Conservation (phyloP, 2,113 vertebrate genomes). For the Barnardius zonarius region DNA sequence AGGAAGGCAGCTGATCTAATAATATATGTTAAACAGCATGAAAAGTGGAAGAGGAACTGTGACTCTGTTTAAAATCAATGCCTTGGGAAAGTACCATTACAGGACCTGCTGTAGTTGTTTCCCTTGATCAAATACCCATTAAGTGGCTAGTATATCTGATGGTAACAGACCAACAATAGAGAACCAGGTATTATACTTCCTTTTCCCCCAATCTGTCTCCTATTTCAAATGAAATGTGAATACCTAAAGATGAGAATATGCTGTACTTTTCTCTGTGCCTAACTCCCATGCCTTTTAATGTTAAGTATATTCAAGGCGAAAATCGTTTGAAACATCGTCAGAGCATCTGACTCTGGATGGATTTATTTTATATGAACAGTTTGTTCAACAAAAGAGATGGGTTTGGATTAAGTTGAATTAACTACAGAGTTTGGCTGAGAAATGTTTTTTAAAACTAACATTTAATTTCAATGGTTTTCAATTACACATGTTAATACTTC, state of each 20-base stretch:
- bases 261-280: background rate
- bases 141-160: background rate
- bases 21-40: background rate
- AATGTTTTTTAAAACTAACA: background rate
- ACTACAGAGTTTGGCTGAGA: background rate
- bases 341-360: background rate
- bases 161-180: accelerated
- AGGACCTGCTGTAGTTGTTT: background rate
- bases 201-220: background rate
- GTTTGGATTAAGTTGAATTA: background rate
- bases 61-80: background rate
- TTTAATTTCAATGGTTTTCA: background rate
- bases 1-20: background rate
- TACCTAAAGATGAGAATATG: background rate
- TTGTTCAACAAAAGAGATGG: background rate
- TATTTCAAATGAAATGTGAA: background rate
- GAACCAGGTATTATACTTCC: background rate
- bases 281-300: background rate
- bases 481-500: background rate
- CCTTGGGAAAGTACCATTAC: background rate
- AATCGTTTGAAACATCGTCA: background rate
- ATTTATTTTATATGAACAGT: background rate
- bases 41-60: background rate
- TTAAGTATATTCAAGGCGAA: background rate
- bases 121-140: accelerated